These are phyloP conservation scores for Nomada goodeniana DNA, from an alignment of 2,888 invertebrate species.

Conservation along the genomic window DNA sequence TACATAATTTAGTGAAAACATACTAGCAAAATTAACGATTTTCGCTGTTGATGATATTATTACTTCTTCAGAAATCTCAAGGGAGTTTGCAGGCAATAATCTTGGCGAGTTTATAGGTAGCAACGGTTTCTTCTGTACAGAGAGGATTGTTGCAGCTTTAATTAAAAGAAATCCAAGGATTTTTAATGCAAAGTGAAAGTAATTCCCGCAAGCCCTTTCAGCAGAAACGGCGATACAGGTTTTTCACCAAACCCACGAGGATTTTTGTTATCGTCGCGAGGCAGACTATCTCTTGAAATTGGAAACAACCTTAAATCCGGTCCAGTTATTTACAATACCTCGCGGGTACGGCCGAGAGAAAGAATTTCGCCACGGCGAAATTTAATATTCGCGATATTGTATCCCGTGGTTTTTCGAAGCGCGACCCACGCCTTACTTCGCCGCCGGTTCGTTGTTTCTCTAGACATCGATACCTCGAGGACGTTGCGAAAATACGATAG, in stretches of 20 bases:
- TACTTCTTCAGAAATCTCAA: too few relatives aligned
- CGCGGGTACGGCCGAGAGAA: conserved; percentile 48
- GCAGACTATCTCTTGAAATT: conserved; percentile 35
- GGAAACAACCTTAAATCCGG: conserved; percentile 20
- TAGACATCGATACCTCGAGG: neutral
- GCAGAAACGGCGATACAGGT: conserved; percentile 22
- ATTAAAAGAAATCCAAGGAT: conserved; percentile 13
- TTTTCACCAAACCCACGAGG: conserved; percentile 42
- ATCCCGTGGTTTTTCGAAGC: conserved; percentile 31
- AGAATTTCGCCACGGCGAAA: conserved; percentile 17
- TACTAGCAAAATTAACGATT: too few relatives aligned
- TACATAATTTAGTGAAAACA: too few relatives aligned
- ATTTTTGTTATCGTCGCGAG: conserved; percentile 55
- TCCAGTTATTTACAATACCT: conserved; percentile 57
- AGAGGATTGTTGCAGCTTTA: neutral
- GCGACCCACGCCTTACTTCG: neutral
- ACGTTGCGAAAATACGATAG: neutral
- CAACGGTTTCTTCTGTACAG: neutral
- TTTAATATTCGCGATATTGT: conserved; percentile 64
- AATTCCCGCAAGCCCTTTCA: neutral
- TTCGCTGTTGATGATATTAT: too few relatives aligned
- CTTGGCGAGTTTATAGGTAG: too few relatives aligned
- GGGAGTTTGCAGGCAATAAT: too few relatives aligned
- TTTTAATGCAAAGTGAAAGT: neutral
- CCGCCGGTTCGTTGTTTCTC: neutral